Base-by-base conservation (phyloP, 2,797 vertebrate genomes). In the Triplophysa bombifrons region DNA sequence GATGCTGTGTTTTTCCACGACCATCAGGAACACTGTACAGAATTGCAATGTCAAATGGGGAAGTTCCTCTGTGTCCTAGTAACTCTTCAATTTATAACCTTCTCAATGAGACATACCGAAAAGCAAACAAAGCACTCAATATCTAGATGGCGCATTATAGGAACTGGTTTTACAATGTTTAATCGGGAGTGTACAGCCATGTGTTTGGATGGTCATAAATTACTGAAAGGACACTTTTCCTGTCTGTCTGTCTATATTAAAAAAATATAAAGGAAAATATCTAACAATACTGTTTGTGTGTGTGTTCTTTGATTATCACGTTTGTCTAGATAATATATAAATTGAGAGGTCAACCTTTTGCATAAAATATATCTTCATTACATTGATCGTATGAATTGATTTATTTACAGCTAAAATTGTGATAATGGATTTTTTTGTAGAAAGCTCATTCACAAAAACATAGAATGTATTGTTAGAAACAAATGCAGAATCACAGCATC, bases 51-150 rank as follows among this genome's bases (percentile, higher is more conserved):
- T 11, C 41, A 10, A 10, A 12, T 46, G 10, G 44, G 72, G 73
- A 81, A 60, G 58, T 84, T 60, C 73, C 79, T 41, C 38, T 19
- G 85, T 86, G 64, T 83, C 86, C 72, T 65, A 77, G 88, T 83
- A 80, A 88, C 76, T 11, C 12, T 55, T 34, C 30, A 6, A 83
- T 88, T 87, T 86, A 83, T 67, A 65, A 71, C 76, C 78, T 17
- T 41, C 64, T 81, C 72, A 55, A 69, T 56, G 41, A 44, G 60
- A 72, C 14, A 1, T 41, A 55, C 64, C 55, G 73, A 75, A 77
- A 41, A 56, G 78, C 53, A 82, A 74, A 84, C 74, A 70, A 72
- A 67, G 68, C 41, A 14, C 55, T 68, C 30, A 8, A 76, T 16
- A 67, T 51, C 38, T 80, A 60, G 55, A 60, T 55, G 25, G 78